Evolutionary conservation across 1,140 invertebrate genomes (phyloP).

Genomic region (Euborellia annulipes): DNA sequence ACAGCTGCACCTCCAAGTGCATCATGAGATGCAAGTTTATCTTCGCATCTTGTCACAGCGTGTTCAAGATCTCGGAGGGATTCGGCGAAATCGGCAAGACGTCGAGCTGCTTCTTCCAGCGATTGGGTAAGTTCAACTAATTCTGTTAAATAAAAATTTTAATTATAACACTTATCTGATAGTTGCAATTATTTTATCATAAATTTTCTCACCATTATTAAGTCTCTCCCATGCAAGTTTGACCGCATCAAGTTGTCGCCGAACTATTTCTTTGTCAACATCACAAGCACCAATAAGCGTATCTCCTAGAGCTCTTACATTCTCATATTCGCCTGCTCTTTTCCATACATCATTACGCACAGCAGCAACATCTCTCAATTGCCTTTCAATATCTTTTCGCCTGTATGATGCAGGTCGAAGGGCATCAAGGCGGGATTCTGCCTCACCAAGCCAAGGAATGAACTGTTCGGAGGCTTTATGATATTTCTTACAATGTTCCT

Average conservation of each 20-base stretch:
- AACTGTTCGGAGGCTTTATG: conserved; percentile 69
- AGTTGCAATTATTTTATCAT: not conserved
- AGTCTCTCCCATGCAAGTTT: conserved; percentile 80
- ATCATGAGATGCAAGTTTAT: conserved; percentile 67
- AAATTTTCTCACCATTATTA: conserved; percentile 48
- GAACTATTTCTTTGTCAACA: conserved; percentile 76
- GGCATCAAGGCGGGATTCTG: conserved; percentile 67
- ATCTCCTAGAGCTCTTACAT: conserved; percentile 67
- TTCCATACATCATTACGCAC: conserved; percentile 73
- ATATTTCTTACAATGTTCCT: conserved; percentile 82
- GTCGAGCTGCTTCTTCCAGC: conserved; percentile 69
- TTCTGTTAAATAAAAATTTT: conserved; percentile 20
- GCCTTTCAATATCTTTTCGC: conserved; percentile 72
- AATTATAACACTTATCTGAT: not conserved
- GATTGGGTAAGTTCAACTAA: conserved; percentile 47
- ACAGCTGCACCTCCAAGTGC: conserved; percentile 56
- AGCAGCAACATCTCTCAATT: conserved; percentile 73
- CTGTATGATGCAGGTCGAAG: conserved; percentile 68
- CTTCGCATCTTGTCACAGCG: conserved; percentile 69
- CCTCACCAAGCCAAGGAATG: conserved; percentile 71
- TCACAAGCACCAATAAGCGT: conserved; percentile 73
- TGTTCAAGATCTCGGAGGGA: conserved; percentile 67
- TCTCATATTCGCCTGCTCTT: conserved; percentile 77
- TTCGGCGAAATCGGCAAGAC: conserved; percentile 72
- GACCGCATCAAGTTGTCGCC: conserved; percentile 60